Percentiles rank a stretch among this genome's conserved stretches.
Evolutionary conservation across 2,888 invertebrate genomes (phyloP).

Genomic region (Agrochola macilenta): DNA sequence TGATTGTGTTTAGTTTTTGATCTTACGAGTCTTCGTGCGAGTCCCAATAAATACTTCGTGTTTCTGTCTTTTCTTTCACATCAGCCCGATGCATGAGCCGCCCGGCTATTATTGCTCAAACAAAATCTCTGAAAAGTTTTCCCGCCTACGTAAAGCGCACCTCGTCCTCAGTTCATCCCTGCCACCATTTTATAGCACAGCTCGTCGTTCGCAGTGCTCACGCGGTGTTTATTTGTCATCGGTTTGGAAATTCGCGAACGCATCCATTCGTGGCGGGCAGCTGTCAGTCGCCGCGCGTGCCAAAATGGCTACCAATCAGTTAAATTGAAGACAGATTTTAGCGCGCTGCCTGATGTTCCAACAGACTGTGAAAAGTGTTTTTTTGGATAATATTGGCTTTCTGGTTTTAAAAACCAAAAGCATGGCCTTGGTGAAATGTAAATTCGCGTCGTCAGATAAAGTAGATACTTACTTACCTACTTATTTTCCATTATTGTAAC

Average conservation of each 20-base stretch:
- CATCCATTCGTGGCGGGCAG: constrained; percentile 53
- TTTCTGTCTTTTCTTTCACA: too few relatives aligned
- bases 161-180: constrained; percentile 30
- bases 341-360: neutral
- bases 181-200: constrained; percentile 41
- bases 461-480: neutral
- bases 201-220: constrained; percentile 14
- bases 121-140: neutral
- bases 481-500: neutral
- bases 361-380: neutral
- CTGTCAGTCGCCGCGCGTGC: constrained; percentile 53
- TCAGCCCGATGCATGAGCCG: neutral
- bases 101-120: neutral
- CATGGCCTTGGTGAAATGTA: neutral
- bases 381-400: neutral
- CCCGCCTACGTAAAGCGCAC: neutral
- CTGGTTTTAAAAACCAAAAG: neutral
- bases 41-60: too few relatives aligned
- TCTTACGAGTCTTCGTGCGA: too few relatives aligned
- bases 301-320: constrained; percentile 50
- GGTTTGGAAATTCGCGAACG: constrained; percentile 57
- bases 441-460: neutral
- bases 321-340: constrained; percentile 27
- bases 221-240: constrained; percentile 54
- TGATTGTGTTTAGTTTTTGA: too few relatives aligned